Percentiles rank a stretch among this genome's conserved stretches.
phyloP scores from a whole-genome alignment of 1,140 invertebrate species.

The fruit fly (Drosophila melanogaster) region Release_6_plus_ISO1_MT NT_037436.4:5548501-5549000 shows the following conservation, averaged over 20 bases:
- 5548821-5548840: constrained; percentile 10
- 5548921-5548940: background rate
- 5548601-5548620: background rate
- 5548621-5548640: constrained; percentile 35
- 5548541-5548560: constrained; percentile 55
- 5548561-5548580: constrained; percentile 45
- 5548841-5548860: constrained; percentile 37
- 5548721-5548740: constrained; percentile 28
- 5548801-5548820: constrained; percentile 38
- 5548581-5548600: constrained; percentile 34
- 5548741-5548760: constrained; percentile 3
- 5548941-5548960: background rate
- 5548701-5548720: constrained; percentile 57
- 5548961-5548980: no score
- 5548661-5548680: constrained; percentile 50
- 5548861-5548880: constrained; percentile 24
- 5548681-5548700: constrained; percentile 76
- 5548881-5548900: constrained; percentile 34
- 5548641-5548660: constrained; percentile 42
- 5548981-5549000: no score
- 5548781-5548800: constrained; percentile 11
- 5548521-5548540: constrained; percentile 31
- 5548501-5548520: constrained; percentile 42
- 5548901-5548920: background rate
- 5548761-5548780: constrained; percentile 23